Evolutionary conservation across 1,140 invertebrate species (phyloP).

Genomic region (Listronotus bonariensis): DNA sequence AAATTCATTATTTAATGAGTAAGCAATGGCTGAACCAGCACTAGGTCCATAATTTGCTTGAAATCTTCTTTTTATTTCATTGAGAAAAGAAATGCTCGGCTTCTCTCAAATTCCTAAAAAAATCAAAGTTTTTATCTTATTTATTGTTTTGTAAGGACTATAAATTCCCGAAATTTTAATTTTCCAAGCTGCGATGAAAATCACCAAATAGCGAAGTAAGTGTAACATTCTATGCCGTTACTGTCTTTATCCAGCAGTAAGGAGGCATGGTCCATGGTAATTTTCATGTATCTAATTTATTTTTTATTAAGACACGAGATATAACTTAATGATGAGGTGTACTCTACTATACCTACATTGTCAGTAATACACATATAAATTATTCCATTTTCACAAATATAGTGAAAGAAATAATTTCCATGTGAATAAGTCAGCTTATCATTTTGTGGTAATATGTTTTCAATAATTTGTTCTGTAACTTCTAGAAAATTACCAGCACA

Average conservation of each 20-base stretch:
- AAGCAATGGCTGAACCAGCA: slow-evolving; percentile 83
- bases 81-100: slow-evolving; percentile 88
- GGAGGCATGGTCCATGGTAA: no score
- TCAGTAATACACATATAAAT: slow-evolving; percentile 94
- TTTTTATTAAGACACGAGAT: not conserved
- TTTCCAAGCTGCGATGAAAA: no score
- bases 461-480: slow-evolving; percentile 88
- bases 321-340: not conserved
- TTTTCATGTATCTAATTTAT: no score
- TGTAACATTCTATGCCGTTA: no score
- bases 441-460: slow-evolving; percentile 82
- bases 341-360: slow-evolving; percentile 73
- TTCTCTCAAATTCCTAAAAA: slow-evolving; percentile 88
- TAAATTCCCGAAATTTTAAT: no score
- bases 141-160: no score
- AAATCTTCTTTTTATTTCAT: slow-evolving; percentile 90
- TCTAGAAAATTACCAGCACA: slow-evolving; percentile 93
- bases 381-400: slow-evolving; percentile 83
- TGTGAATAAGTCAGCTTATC: slow-evolving; percentile 91
- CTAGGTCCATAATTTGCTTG: slow-evolving; percentile 79
- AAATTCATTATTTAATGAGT: slow-evolving; percentile 95
- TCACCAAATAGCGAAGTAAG: no score
- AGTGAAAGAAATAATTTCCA: slow-evolving; percentile 91
- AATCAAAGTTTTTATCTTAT: no score
- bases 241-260: no score